Base-by-base conservation (phyloP, 2,113 vertebrate genomes). In the Nipponia nippon region DNA sequence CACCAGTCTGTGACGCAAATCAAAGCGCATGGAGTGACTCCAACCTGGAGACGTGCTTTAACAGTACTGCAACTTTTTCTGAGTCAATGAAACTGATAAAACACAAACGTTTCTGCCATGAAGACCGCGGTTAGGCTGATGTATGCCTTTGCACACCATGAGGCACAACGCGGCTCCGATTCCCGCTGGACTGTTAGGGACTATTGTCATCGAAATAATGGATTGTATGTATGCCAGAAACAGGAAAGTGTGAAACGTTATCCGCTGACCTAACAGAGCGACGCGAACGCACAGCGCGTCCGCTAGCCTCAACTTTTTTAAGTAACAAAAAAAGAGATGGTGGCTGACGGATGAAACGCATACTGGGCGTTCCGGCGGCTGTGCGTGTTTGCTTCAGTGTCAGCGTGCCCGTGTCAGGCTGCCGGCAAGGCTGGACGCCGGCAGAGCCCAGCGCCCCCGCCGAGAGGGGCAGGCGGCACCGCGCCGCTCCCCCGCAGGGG, bases 151-250 rank as follows among this genome's bases (percentile, higher is more conserved):
- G 58, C 50, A 29, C 8, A 40, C 13, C 38, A 27, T 1, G 16
- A 80, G 77, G 30, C 23, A 61, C n/a, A 62, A 3, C 0, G 3
- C 0, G 10, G 59, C 27, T 12, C 30, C 36, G 19, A 19, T 26
- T 58, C 56, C 27, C 4, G 1, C 53, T n/a, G 16, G 11, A 13
- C 3, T 16, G 30, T 18, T 19, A 9, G 23, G 23, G 32, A 29
- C 40, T 16, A 2, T 0, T 7, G 4, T 18, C 11, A 52, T 11
- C 10, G 8, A 77, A 47, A 22, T 13, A 66, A 40, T 0, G 3
- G 19, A 11, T 2, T 4, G 9, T 12, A 9, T 1, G 3, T 19
- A 23, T 3, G 21, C 15, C 29, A 15, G 2, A 30, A 77, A 20
- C 1, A 38, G 14, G 1, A 32, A 49, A 0, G 10, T 34, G 30